Evolutionary conservation across 2,797 vertebrate species (phyloP), one percentile per base, ranked within the genome.

Genomic region (Xiphorhynchus erythropygius): DNA sequence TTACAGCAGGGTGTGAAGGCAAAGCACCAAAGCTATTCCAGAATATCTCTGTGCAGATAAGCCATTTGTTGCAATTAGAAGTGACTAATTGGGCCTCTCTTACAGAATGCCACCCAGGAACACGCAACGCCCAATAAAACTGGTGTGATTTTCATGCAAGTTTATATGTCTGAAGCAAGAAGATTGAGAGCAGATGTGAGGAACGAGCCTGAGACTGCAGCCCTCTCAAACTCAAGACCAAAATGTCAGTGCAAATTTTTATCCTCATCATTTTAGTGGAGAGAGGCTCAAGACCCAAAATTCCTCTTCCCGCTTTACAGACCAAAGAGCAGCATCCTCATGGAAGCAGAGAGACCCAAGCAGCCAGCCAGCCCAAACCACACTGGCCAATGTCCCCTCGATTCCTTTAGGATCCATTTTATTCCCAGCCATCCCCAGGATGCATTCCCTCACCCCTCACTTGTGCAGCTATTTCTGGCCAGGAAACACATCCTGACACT

Each of bases 51-150:
- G n/a, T 39, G 80, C 18, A 80, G 90, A 87, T 84, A 90, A 96
- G 41, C 28, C 86, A 68, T 77, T 94, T 84, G 92, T 60, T 89
- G 84, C 94, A 90, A 94, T 87, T 92, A 92, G 27, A 23, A 64
- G 55, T 90, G 53, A 90, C 69, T 96, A 95, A 95, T 89, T 92
- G 75, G 49, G 53, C 69, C 46, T 71, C 81, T 87, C 37, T 70
- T 39, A 18, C 30, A 55, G 68, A 57, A 39, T 62, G 75, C 79
- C 86, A 87, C 88, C 86, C 92, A 70, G 64, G 81, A 95, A 41
- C 55, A 85, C 53, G 9, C 64, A 71, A 76, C 39, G 1, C 44
- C 60, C 57, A 30, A 60, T 11, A 67, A 55, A 76, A 56, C 6
- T 0, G 0, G 14, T 6, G 53, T 3, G 73, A 74, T 35, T 80